These are phyloP conservation scores for Episyrphus balteatus DNA, from an alignment of 1,140 invertebrate species.

Conservation along the genomic window DNA sequence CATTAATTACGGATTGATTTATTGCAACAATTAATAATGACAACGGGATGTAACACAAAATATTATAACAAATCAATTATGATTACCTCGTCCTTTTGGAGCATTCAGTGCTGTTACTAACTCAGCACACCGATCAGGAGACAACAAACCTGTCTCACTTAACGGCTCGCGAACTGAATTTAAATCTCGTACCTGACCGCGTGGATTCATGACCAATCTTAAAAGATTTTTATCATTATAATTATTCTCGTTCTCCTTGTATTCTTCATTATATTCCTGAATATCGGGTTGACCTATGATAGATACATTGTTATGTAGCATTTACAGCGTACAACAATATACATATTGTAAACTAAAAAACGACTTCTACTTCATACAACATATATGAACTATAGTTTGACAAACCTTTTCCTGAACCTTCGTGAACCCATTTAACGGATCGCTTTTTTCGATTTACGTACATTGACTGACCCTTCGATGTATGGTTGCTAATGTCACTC, in stretches of 20 bases:
- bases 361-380: not conserved
- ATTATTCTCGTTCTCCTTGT: slow-evolving; percentile 15
- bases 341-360: not conserved
- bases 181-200: slow-evolving; percentile 60
- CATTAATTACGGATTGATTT: too few relatives aligned
- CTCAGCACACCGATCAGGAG: slow-evolving; percentile 58
- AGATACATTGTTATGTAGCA: too few relatives aligned
- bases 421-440: slow-evolving; percentile 89
- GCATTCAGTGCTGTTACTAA: slow-evolving; percentile 66
- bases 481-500: slow-evolving; percentile 80
- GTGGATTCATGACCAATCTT: slow-evolving; percentile 69
- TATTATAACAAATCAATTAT: too few relatives aligned
- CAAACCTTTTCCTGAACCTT: slow-evolving; percentile 44
- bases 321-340: not conserved
- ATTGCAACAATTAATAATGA: too few relatives aligned
- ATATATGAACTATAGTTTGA: slow-evolving; percentile 10
- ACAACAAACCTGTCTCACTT: slow-evolving; percentile 49
- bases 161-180: slow-evolving; percentile 47
- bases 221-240: slow-evolving; percentile 49
- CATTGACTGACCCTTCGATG: slow-evolving; percentile 88
- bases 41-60: too few relatives aligned
- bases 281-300: not conserved
- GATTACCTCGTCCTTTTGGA: slow-evolving; percentile 63
- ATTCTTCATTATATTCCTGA: slow-evolving; percentile 8
- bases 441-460: slow-evolving; percentile 88